Base-by-base conservation (phyloP, 2,888 invertebrate genomes). In the Alloplasta piceator region DNA sequence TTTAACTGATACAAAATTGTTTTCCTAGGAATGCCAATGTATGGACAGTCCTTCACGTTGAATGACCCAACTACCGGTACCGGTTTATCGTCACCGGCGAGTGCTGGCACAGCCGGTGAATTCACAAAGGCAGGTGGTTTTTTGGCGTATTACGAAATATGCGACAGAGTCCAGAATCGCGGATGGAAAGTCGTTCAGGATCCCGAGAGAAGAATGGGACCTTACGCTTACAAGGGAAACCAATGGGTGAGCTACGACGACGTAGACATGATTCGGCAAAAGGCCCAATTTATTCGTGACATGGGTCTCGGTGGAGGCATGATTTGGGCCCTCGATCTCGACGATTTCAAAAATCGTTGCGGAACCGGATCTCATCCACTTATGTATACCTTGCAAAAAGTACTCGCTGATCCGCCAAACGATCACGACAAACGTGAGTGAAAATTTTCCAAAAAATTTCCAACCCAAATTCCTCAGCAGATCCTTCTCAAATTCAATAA, bases 231-330 rank as follows among this genome's bases (percentile, higher is more conserved):
- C 89, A 96, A 96, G 88, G 97, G 95, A 60, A 96, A 96, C 88
- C 98, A 98, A 89, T 98, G 98, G 98, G 97, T 98, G 16, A 96
- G 97, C 1, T 98, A 94, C 87, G 98, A 98, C 89, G 98, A 98
- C 89, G 93, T 94, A 6, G 95, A 95, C 43, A 97, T 96, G 92
- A 95, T 98, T 56, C 94, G 94, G 81, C 94, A 94, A 83, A 98
- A 98, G 93, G 96, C 97, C 0, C 95, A 97, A 86, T 96, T 95
- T 87, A 95, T 98, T 46, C 94, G 96, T 81, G 94, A 95, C 10
- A 93, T 97, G 92, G 94, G 95, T 82, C 94, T 98, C 14, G 98
- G 96, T 10, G 98, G 98, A 77, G 97, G 97, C 14, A 98, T 98
- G 97, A 95, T 98, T 56, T 98, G 98, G 98, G 97, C 98, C 0